Evolutionary conservation across 2,888 invertebrate species (phyloP).

Genomic region (Crioceris asparagi): DNA sequence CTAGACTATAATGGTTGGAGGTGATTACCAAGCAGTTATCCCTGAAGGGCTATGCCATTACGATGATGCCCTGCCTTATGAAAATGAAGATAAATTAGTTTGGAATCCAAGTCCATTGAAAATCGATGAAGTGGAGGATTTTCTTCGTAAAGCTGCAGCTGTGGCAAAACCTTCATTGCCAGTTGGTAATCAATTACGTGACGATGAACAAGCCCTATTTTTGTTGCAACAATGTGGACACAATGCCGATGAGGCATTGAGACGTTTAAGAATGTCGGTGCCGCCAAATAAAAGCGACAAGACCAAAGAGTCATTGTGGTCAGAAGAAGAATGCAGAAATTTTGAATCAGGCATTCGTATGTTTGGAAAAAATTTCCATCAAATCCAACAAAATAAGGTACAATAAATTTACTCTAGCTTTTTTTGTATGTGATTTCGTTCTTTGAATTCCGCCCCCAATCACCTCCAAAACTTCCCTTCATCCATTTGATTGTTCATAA

Average conservation of each 20-base stretch:
- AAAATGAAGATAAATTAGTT: conserved; percentile 88
- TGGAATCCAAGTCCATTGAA: conserved; percentile 81
- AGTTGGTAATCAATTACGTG: conserved; percentile 66
- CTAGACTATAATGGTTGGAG: conserved; percentile 87
- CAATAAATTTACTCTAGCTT: too few species aligned
- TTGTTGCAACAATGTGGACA: conserved; percentile 88
- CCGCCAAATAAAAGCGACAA: conserved; percentile 52
- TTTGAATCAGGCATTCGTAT: conserved; percentile 91
- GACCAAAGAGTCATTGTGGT: conserved; percentile 69
- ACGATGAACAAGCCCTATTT: conserved; percentile 84
- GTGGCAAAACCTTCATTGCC: conserved; percentile 47
- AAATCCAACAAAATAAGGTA: conserved; percentile 87
- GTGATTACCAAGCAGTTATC: conserved; percentile 86
- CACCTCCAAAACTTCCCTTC: too few species aligned
- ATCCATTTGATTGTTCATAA: too few species aligned
- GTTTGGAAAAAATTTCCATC: conserved; percentile 93
- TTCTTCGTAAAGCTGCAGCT: conserved; percentile 51
- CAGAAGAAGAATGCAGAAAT: conserved; percentile 92
- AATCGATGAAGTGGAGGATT: conserved; percentile 67
- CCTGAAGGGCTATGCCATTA: conserved; percentile 87
- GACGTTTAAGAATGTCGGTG: conserved; percentile 46
- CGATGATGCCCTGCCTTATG: conserved; percentile 88
- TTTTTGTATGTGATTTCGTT: too few species aligned
- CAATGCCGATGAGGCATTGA: conserved; percentile 85
- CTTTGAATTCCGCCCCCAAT: too few species aligned